Percentiles rank a stretch among this genome's conserved stretches.
phyloP scores from a whole-genome alignment of 1,140 invertebrate genomes.

The Adoxophyes honmai region DNA sequence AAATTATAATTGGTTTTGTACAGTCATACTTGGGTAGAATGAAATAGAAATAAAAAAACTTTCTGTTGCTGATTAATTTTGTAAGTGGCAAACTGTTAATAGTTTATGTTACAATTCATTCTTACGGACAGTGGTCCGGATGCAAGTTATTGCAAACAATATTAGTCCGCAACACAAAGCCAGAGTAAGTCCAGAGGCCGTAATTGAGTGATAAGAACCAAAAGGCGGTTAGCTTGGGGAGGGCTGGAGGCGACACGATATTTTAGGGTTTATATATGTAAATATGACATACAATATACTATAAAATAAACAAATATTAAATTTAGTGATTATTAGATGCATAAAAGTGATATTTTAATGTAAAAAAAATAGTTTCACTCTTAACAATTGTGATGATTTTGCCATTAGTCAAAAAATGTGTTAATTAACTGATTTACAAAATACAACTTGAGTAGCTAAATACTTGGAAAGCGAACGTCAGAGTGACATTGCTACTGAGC shows the following conservation, averaged over 20 bases:
- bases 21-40: conserved; percentile 63
- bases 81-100: too few species aligned
- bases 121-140: too few species aligned
- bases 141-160: too few species aligned
- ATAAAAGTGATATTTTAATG: conserved; percentile 34
- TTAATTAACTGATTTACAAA: conserved; percentile 33
- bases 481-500: conserved; percentile 35
- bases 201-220: conserved; percentile 40
- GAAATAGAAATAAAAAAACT: conserved; percentile 58
- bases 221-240: conserved; percentile 37
- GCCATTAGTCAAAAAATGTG: conserved; percentile 69
- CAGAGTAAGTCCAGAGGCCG: conserved; percentile 41
- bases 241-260: conserved; percentile 41
- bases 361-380: conserved; percentile 44
- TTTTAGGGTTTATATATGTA: conserved; percentile 31
- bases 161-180: conserved; percentile 48
- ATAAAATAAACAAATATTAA: conserved; percentile 21
- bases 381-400: conserved; percentile 75
- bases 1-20: conserved; percentile 22
- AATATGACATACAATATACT: conserved; percentile 40
- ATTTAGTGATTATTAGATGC: conserved; percentile 33
- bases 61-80: conserved; percentile 47
- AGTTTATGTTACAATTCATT: too few species aligned
- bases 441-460: conserved; percentile 37
- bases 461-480: conserved; percentile 46